Evolutionary conservation across 2,797 vertebrate species (phyloP).

Genomic region (Geotrypetes seraphini): DNA sequence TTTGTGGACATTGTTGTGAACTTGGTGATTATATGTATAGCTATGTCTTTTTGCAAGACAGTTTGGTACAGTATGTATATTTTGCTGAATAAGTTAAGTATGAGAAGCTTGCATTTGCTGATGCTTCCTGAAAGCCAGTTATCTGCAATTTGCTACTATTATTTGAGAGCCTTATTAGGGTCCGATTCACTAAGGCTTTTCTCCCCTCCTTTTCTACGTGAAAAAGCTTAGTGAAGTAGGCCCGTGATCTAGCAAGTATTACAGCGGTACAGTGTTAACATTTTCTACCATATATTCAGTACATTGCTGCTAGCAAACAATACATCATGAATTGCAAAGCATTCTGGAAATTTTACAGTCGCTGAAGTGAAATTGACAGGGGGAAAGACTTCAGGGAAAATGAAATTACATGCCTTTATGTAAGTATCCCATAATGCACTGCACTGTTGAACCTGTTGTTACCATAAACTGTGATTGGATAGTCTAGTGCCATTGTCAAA

Average conservation of each 20-base stretch:
- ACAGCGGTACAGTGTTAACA: conserved; percentile 46
- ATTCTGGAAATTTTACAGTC: conserved; percentile 47
- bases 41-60: conserved; percentile 67
- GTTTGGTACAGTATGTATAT: conserved; percentile 63
- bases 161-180: conserved; percentile 41
- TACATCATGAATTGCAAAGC: conserved; percentile 33
- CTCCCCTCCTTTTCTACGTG: too few relatives aligned
- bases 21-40: conserved; percentile 68
- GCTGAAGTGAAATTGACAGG: conserved; percentile 29
- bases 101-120: conserved; percentile 56
- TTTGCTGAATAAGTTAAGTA: conserved; percentile 60
- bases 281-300: conserved; percentile 35
- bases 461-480: conserved; percentile 23
- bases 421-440: conserved; percentile 43
- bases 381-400: conserved; percentile 42
- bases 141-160: conserved; percentile 51
- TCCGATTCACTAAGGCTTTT: too few relatives aligned
- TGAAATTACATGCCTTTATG: conserved; percentile 58
- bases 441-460: conserved; percentile 14
- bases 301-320: conserved; percentile 43
- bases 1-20: conserved; percentile 69
- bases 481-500: conserved; percentile 31
- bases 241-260: conserved; percentile 45
- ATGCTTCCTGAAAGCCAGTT: conserved; percentile 54
- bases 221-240: too few relatives aligned